Conservation (phyloP, 2,888 invertebrate species). For the Xanthia togata region DNA sequence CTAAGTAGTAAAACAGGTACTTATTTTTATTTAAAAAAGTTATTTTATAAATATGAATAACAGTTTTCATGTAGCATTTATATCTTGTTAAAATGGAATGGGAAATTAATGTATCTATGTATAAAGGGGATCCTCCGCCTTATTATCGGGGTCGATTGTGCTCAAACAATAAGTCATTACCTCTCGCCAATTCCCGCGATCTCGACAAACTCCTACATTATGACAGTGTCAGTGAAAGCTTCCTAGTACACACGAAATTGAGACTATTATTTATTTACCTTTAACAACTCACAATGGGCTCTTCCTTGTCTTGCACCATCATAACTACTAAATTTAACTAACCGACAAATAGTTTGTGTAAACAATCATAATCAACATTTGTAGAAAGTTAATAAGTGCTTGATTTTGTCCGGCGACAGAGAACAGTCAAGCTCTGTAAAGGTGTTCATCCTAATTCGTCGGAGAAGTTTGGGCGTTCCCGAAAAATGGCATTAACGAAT, state of each 20-base stretch:
- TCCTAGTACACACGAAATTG: constrained; percentile 75
- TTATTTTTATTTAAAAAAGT: neutral
- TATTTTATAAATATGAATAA: neutral
- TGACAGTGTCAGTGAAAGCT: constrained; percentile 81
- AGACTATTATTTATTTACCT: constrained; percentile 70
- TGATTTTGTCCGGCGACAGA: too few species aligned
- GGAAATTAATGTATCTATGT: constrained; percentile 1
- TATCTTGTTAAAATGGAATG: neutral
- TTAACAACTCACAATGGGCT: constrained; percentile 56
- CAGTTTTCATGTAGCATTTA: neutral
- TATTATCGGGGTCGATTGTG: constrained; percentile 77
- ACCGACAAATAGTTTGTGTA: constrained; percentile 33
- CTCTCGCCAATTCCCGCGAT: constrained; percentile 76
- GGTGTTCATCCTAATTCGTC: neutral
- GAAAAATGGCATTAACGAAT: neutral
- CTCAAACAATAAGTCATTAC: constrained; percentile 81
- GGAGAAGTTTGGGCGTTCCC: neutral
- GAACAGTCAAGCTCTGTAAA: neutral
- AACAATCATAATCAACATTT: constrained; percentile 48
- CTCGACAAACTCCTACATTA: constrained; percentile 71
- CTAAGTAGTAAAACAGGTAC: neutral
- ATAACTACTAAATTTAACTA: constrained; percentile 36
- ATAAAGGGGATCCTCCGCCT: constrained; percentile 56
- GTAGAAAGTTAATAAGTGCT: constrained; percentile 35
- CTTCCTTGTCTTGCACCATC: constrained; percentile 47